These are phyloP conservation scores for Ptychadena robeensis DNA, from an alignment of 2,797 vertebrate genomes.

Conservation along the genomic window DNA sequence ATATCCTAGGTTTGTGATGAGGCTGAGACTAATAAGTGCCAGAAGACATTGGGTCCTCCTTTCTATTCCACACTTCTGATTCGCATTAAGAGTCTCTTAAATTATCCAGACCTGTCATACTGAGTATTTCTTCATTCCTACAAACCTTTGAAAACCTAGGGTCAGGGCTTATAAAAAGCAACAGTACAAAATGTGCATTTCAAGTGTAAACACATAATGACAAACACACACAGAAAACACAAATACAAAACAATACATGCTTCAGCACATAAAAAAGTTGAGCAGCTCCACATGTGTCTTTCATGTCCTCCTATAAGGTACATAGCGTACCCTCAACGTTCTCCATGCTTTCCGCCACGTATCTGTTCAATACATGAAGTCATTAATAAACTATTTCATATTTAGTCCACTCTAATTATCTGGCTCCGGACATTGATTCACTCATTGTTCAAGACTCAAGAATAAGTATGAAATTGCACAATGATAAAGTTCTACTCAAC, in stretches of 20 bases:
- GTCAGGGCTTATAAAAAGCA: no score
- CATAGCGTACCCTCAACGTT: constrained; percentile 45
- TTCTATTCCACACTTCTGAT: no score
- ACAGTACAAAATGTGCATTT: constrained; percentile 8
- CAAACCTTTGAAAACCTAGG: no score
- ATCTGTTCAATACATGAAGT: constrained; percentile 21
- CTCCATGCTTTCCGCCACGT: constrained; percentile 15
- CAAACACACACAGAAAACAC: not conserved
- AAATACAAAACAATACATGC: not conserved
- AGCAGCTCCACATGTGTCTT: constrained; percentile 3
- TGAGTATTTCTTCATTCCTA: no score
- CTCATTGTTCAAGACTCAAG: not conserved
- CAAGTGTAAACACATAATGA: not conserved
- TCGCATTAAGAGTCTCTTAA: no score
- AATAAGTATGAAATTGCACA: constrained; percentile 22
- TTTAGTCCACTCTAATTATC: not conserved
- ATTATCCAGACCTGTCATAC: no score
- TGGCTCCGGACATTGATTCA: constrained; percentile 9
- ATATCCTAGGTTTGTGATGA: no score
- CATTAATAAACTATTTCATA: constrained; percentile 42
- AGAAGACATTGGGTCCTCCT: no score
- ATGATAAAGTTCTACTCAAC: constrained; percentile 35
- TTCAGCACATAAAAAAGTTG: constrained; percentile 5
- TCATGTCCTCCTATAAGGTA: constrained; percentile 15
- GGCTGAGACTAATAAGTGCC: no score